These are phyloP conservation scores for Orchestes rusci DNA, from an alignment of 2,888 invertebrate genomes.

Conservation along the genomic window DNA sequence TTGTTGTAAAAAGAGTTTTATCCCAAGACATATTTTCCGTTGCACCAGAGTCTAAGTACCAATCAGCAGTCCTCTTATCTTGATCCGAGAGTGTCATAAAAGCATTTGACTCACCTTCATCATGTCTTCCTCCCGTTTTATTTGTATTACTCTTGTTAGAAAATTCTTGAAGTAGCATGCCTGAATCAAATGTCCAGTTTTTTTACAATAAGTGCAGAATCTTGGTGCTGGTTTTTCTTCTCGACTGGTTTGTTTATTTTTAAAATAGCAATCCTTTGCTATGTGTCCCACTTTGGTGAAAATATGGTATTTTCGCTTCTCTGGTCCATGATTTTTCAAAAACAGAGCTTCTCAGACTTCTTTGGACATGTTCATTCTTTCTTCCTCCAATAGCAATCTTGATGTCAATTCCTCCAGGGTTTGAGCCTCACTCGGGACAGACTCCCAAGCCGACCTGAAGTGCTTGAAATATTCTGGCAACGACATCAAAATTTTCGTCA, in stretches of 20 bases:
- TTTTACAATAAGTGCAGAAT: slow-evolving; percentile 3
- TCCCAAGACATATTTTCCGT: slow-evolving; percentile 19
- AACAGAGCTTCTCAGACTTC: slow-evolving; percentile 16
- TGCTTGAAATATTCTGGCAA: slow-evolving; percentile 24
- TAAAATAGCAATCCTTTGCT: slow-evolving; percentile 11
- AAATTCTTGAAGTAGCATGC: slow-evolving; percentile 19
- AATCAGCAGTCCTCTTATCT: slow-evolving; percentile 8
- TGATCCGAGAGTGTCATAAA: slow-evolving; percentile 4
- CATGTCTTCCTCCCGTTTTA: background rate
- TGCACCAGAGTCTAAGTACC: slow-evolving; percentile 21
- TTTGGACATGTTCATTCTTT: slow-evolving; percentile 16
- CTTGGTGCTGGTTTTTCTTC: slow-evolving; percentile 1
- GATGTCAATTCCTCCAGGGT: slow-evolving; percentile 26
- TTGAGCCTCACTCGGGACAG: slow-evolving; percentile 26
- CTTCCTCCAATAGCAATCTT: slow-evolving; percentile 23
- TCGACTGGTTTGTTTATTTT: slow-evolving; percentile 11
- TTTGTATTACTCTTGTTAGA: background rate
- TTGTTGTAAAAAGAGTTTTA: slow-evolving; percentile 6
- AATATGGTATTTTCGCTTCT: slow-evolving; percentile 4
- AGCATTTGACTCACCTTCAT: slow-evolving; percentile 5
- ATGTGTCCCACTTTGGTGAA: slow-evolving; percentile 12
- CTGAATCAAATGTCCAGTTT: slow-evolving; percentile 10
- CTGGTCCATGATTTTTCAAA: background rate
- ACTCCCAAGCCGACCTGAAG: slow-evolving; percentile 26
- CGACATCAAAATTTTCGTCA: slow-evolving; percentile 24